Evolutionary conservation across 1,140 invertebrate species (phyloP).

Genomic region (Ooceraea biroi): DNA sequence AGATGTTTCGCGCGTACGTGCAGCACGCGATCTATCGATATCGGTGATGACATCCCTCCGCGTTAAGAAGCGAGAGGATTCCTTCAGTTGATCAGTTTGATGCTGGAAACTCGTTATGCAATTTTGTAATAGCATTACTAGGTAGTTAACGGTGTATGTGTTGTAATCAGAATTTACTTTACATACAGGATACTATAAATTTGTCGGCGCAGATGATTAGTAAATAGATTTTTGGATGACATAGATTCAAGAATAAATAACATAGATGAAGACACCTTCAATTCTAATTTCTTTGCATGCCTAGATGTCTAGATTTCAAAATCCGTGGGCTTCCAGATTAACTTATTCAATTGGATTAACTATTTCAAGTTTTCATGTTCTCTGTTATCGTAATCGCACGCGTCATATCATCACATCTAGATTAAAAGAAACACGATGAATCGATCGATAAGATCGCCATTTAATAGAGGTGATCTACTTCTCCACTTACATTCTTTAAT

Average conservation of each 20-base stretch:
- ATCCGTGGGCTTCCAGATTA: too few species aligned
- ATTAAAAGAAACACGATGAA: slow-evolving; percentile 23
- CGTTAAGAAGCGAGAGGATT: not conserved
- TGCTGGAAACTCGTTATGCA: slow-evolving; percentile 10
- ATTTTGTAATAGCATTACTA: slow-evolving; percentile 17
- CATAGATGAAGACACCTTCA: too few species aligned
- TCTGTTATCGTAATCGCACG: not conserved
- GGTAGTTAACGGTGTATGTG: not conserved
- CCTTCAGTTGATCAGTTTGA: not conserved
- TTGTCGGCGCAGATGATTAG: not conserved
- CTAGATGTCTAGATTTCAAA: too few species aligned
- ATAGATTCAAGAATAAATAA: too few species aligned
- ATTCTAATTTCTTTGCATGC: too few species aligned
- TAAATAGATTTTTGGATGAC: not conserved
- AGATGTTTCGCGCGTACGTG: slow-evolving; percentile 54
- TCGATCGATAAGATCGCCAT: not conserved
- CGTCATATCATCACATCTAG: not conserved
- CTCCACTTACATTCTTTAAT: slow-evolving; percentile 52
- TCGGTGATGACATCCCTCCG: slow-evolving; percentile 32
- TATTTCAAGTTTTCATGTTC: too few species aligned
- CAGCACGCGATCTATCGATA: slow-evolving; percentile 57
- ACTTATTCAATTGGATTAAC: too few species aligned
- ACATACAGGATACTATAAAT: not conserved
- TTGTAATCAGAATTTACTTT: slow-evolving; percentile 1
- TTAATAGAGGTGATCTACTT: slow-evolving; percentile 50